phyloP scores from a whole-genome alignment of 2,797 vertebrate genomes.

The Pachyuromys duprasi region DNA sequence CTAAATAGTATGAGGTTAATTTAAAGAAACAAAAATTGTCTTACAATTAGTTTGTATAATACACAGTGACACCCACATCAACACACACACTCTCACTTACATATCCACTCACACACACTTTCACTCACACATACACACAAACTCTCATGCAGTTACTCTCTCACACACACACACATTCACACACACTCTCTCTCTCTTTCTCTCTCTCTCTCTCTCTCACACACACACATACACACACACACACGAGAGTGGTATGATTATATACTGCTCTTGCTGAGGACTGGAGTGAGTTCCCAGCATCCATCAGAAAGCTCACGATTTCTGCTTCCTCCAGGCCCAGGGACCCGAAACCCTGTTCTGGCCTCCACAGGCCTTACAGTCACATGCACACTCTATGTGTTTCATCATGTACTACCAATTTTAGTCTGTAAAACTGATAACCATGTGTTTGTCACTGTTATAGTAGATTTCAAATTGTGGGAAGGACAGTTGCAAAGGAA shows the following conservation, averaged over 20 bases:
- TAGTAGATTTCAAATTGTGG: neutral
- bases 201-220: too few relatives aligned
- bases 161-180: neutral
- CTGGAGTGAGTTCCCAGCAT: neutral
- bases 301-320: neutral
- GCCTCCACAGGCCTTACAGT: neutral
- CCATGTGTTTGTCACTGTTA: neutral
- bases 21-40: constrained; percentile 20
- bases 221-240: neutral
- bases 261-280: neutral
- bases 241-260: neutral
- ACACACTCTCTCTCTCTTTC: too few relatives aligned
- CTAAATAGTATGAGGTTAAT: neutral
- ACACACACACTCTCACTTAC: neutral
- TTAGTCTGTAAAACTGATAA: neutral
- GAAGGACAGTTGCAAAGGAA: neutral
- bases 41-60: constrained; percentile 23
- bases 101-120: neutral
- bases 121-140: too few relatives aligned
- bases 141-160: too few relatives aligned
- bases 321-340: neutral
- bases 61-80: neutral
- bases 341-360: neutral
- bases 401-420: neutral
- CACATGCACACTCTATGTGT: neutral